Evolutionary conservation across 2,113 vertebrate species (phyloP), one percentile per base, ranked within the genome.

Genomic region (Brachyistius frenatus): DNA sequence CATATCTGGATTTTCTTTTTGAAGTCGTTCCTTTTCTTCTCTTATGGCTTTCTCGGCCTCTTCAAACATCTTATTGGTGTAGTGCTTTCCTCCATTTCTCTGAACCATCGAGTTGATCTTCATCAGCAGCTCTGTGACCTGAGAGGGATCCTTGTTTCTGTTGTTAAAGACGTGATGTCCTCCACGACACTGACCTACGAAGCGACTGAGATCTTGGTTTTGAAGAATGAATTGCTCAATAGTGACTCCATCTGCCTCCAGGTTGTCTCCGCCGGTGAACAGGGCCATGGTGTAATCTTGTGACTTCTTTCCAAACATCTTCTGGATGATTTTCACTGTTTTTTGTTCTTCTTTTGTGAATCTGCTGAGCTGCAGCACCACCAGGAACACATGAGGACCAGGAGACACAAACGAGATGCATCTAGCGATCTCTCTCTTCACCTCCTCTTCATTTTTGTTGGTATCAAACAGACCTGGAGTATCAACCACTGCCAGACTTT

Each of bases 121-220:
- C 23, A 23, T 23, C 23, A 23, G 23, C 23, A 23, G 23, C 23
- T 23, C 23, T 23, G 10, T 7, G 36, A 78, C 66, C 11, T 78
- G 66, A 56, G 30, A 13, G 0, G 4, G 31, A 37, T 56, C 15
- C 3, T 16, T 11, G 2, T 32, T 4, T 55, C 14, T 62, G 50
- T 78, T 78, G 33, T 78, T 46, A 5, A 78, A 49, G 13, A 78
- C 49, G 16, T 70, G 66, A 46, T 37, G 32, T 62, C 58, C 8
- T 62, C 75, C 75, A 13, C 54, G 7, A 32, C 66, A 78, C 31
- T 63, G 57, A n/a, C 1, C 0, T 23, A 64, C 3, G 8, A 78
- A 49, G 0, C 3, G 5, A 14, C 5, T 1, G 33, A 76, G 44
- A 39, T 9, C 2, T 5, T 3, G 2, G 35, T 47, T 58, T 50